Percentiles rank a stretch among this genome's conserved stretches.
Conservation (phyloP, 1,140 invertebrate species). For the Zaprionus nigranus region DNA sequence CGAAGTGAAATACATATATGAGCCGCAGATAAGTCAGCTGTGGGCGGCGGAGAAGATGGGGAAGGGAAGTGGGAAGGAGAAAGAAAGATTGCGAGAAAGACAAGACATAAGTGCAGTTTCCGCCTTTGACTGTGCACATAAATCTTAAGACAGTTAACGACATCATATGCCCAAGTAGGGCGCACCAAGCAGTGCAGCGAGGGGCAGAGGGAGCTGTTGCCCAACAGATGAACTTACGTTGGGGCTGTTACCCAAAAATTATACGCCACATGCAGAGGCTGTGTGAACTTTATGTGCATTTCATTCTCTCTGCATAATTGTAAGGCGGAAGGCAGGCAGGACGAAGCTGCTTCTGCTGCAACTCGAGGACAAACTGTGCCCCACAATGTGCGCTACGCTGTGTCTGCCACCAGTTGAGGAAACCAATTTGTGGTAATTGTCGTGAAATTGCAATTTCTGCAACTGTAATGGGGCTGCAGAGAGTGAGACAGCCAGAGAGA, state of each 20-base stretch:
- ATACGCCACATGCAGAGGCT: constrained; percentile 41
- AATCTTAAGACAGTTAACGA: constrained; percentile 82
- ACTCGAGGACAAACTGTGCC: constrained; percentile 45
- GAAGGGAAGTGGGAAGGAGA: neutral
- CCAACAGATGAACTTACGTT: constrained; percentile 62
- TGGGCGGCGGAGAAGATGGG: no score
- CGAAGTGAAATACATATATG: constrained; percentile 69
- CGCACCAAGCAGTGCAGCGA: neutral
- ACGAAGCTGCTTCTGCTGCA: constrained; percentile 13
- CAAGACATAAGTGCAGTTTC: constrained; percentile 74
- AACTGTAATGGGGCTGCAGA: constrained; percentile 67
- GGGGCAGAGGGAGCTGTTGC: constrained; percentile 4
- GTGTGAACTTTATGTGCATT: constrained; percentile 59
- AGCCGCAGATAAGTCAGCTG: constrained; percentile 13
- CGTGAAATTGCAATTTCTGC: constrained; percentile 82
- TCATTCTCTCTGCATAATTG: constrained; percentile 73
- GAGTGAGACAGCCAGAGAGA: constrained; percentile 10
- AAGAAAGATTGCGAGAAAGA: constrained; percentile 11
- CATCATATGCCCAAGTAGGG: constrained; percentile 67
- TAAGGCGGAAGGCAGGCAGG: constrained; percentile 39
- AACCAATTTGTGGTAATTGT: constrained; percentile 82
- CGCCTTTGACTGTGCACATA: constrained; percentile 77
- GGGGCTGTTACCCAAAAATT: constrained; percentile 60
- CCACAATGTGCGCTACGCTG: constrained; percentile 28
- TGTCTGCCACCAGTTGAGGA: constrained; percentile 72